phyloP scores from a whole-genome alignment of 2,888 invertebrate species.

The Itoplectis maculator region DNA sequence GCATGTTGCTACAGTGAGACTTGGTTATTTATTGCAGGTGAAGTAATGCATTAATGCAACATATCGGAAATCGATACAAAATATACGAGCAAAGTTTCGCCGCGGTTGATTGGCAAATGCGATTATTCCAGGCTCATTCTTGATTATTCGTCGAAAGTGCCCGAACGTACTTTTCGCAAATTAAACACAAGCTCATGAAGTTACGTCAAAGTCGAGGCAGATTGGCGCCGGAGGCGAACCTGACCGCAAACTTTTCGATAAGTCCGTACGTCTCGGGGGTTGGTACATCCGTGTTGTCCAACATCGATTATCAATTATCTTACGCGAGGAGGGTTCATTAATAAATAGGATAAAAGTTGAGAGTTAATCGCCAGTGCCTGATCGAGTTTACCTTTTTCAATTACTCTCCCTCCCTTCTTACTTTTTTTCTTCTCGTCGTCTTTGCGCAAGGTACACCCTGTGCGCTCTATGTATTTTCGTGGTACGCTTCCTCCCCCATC shows the following conservation, averaged over 20 bases:
- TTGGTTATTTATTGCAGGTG: too few relatives aligned
- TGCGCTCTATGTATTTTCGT: background rate
- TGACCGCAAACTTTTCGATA: slow-evolving; percentile 25
- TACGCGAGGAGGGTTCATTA: background rate
- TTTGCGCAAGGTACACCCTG: background rate
- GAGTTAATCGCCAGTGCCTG: slow-evolving; percentile 26
- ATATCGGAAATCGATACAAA: background rate
- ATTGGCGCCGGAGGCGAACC: slow-evolving; percentile 14
- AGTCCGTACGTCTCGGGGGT: background rate
- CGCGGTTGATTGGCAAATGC: slow-evolving; percentile 18
- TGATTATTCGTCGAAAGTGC: slow-evolving; percentile 29
- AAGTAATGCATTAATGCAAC: too few relatives aligned
- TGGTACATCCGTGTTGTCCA: background rate
- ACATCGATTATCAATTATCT: slow-evolving; percentile 65
- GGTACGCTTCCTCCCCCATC: background rate
- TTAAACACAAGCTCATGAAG: slow-evolving; percentile 21
- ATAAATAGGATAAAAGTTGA: slow-evolving; percentile 14
- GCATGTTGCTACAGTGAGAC: too few relatives aligned
- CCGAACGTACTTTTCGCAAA: slow-evolving; percentile 31
- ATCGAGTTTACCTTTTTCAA: slow-evolving; percentile 28
- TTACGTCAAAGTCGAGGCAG: slow-evolving; percentile 28
- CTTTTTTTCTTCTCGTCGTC: background rate
- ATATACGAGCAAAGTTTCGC: background rate
- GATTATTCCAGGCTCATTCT: slow-evolving; percentile 41
- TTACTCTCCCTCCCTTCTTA: slow-evolving; percentile 5